Conservation (phyloP, 1,140 invertebrate species). For the Asbolus verrucosus region DNA sequence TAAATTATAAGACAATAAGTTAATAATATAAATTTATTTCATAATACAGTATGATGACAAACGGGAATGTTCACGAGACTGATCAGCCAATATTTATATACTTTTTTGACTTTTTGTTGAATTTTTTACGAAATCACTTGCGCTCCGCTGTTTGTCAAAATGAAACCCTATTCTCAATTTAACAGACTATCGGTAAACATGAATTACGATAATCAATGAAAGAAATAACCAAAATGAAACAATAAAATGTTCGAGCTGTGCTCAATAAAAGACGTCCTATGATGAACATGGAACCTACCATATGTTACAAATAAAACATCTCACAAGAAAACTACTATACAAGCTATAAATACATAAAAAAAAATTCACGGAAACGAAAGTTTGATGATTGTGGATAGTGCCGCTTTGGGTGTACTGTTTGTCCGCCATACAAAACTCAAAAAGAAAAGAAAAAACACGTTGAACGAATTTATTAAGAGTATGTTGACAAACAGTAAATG, state of each 20-base stretch:
- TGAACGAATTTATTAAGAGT: constrained; percentile 34
- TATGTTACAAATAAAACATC: constrained; percentile 61
- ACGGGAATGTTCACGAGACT: constrained; percentile 62
- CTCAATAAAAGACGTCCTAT: constrained; percentile 56
- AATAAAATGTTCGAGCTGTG: constrained; percentile 56
- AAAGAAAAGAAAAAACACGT: constrained; percentile 24
- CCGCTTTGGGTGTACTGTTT: constrained; percentile 10
- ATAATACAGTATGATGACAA: constrained; percentile 63
- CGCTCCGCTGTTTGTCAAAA: constrained; percentile 57
- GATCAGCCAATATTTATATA: constrained; percentile 38
- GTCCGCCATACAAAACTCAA: constrained; percentile 19
- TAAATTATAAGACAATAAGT: constrained; percentile 60
- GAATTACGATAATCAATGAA: constrained; percentile 20
- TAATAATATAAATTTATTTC: constrained; percentile 64
- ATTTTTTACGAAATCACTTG: constrained; percentile 36
- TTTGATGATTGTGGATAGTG: background rate
- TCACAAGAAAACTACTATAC: constrained; percentile 55
- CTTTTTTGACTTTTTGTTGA: constrained; percentile 35
- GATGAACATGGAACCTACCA: constrained; percentile 60
- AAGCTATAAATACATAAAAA: constrained; percentile 50
- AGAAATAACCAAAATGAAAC: constrained; percentile 50
- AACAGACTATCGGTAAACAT: constrained; percentile 35
- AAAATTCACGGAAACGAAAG: constrained; percentile 28
- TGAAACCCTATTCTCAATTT: constrained; percentile 43
- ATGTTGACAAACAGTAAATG: constrained; percentile 44